Evolutionary conservation across 2,797 vertebrate species (phyloP).

Genomic region (Neomorphus geoffroyi): DNA sequence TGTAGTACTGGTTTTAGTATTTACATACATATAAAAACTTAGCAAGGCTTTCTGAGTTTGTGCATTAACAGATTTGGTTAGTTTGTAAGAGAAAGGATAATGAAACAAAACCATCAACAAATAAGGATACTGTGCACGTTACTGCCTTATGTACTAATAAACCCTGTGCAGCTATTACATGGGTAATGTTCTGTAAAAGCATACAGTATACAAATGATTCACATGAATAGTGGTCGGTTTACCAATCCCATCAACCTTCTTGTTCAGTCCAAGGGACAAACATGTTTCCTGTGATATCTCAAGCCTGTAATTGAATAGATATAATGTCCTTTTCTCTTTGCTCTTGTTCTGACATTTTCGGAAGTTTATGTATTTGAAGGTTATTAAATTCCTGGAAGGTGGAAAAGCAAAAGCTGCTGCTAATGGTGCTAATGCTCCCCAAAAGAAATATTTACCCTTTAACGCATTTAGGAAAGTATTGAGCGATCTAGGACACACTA

Average conservation of each 20-base stretch:
- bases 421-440: not conserved
- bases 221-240: not conserved
- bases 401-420: not conserved
- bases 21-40: not conserved
- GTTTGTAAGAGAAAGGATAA: not conserved
- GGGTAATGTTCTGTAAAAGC: constrained; percentile 44
- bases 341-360: constrained; percentile 12
- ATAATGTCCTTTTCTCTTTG: not conserved
- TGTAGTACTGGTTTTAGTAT: not conserved
- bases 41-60: not conserved
- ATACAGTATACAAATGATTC: constrained; percentile 13
- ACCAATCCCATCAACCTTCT: constrained; percentile 36
- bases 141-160: constrained; percentile 3
- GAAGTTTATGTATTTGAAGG: not conserved
- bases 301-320: not conserved
- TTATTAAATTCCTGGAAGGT: not conserved
- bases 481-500: not conserved
- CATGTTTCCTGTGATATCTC: not conserved
- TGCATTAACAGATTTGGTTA: not conserved
- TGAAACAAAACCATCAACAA: not conserved
- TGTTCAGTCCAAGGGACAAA: not conserved
- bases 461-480: not conserved
- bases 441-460: not conserved
- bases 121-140: not conserved
- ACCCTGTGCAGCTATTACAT: not conserved